Conservation (phyloP, 2,888 invertebrate genomes). For the Drosophila acutilabella region DNA sequence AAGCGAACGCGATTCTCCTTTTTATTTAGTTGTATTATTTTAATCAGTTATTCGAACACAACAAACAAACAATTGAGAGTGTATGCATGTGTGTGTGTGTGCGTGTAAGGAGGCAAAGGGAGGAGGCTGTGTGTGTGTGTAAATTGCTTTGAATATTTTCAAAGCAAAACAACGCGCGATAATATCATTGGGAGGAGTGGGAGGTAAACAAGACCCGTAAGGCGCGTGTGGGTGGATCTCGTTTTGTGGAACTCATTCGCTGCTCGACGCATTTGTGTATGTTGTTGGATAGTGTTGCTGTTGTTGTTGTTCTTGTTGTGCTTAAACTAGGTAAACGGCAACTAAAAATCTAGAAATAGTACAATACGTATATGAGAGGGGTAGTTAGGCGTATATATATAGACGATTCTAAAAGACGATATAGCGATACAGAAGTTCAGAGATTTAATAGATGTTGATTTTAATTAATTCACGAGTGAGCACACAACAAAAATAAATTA, state of each 20-base stretch:
- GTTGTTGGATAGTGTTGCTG: slow-evolving; percentile 17
- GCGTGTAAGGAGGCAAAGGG: slow-evolving; percentile 10
- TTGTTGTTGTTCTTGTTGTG: slow-evolving; percentile 46
- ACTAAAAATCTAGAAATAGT: slow-evolving; percentile 78
- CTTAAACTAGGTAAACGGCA: slow-evolving; percentile 50
- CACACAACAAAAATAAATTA: slow-evolving; percentile 49
- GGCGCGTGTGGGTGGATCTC: slow-evolving; percentile 33
- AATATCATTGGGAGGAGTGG: slow-evolving; percentile 51
- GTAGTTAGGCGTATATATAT: slow-evolving; percentile 48
- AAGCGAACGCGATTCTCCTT: slow-evolving; percentile 59
- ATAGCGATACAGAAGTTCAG: slow-evolving; percentile 23
- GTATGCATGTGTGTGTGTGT: slow-evolving; percentile 8
- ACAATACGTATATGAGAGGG: slow-evolving; percentile 51
- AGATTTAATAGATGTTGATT: slow-evolving; percentile 36
- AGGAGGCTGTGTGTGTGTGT: slow-evolving; percentile 18
- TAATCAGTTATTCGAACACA: slow-evolving; percentile 36
- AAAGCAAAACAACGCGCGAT: slow-evolving; percentile 42
- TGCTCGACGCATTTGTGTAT: slow-evolving; percentile 39
- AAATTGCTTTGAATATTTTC: slow-evolving; percentile 49
- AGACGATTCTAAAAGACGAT: slow-evolving; percentile 17
- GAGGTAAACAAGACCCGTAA: slow-evolving; percentile 30
- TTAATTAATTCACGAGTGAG: slow-evolving; percentile 36
- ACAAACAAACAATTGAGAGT: slow-evolving; percentile 32
- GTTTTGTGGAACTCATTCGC: slow-evolving; percentile 59
- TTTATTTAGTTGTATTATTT: slow-evolving; percentile 34